Evolutionary conservation across 2,888 invertebrate species (phyloP), one percentile per base, ranked within the genome.

Genomic region (Epirrhoe alternata): DNA sequence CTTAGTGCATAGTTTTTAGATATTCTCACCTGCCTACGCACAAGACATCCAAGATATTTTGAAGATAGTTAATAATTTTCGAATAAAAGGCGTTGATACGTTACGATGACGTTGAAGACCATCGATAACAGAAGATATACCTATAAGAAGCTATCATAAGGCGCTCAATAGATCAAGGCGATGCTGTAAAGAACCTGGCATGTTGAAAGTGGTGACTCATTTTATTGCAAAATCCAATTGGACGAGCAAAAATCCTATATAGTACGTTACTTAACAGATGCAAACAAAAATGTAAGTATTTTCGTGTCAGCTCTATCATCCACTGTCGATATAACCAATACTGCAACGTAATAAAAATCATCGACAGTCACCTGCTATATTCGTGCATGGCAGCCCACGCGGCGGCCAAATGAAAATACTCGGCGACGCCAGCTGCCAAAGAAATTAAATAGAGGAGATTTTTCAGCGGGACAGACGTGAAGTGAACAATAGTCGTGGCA

Each of bases 401-500:
- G 76, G 78, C 77, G 78, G 72, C 84, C 81, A 85, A 86, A 88
- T 88, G 84, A 87, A 88, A 90, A 90, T 87, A 86, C 85, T 86
- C 80, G 83, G 83, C 86, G 82, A 84, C 77, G 84, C 76, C 73
- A 78, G 86, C 84, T 92, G 92, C 92, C 92, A 92, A 91, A 88
- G 86, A 90, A 88, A 91, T 91, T 89, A 86, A 91, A 91, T 87
- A 86, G 86, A 88, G 84, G 83, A 87, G 82, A 90, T 91, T 91
- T 90, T 92, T 92, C 87, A 87, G 82, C 80, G 74, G 75, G 86
- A 86, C 86, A 84, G 87, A 86, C 82, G 77, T 74, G 81, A 79
- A 77, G 76, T 84, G 88, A 89, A 92, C 92, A 90, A 92, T 91
- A 88, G 86, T 86, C 82, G 84, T 77, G 80, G 82, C 79, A 86